Evolutionary conservation across 2,888 invertebrate species (phyloP).

Genomic region (Protophormia terraenovae): DNA sequence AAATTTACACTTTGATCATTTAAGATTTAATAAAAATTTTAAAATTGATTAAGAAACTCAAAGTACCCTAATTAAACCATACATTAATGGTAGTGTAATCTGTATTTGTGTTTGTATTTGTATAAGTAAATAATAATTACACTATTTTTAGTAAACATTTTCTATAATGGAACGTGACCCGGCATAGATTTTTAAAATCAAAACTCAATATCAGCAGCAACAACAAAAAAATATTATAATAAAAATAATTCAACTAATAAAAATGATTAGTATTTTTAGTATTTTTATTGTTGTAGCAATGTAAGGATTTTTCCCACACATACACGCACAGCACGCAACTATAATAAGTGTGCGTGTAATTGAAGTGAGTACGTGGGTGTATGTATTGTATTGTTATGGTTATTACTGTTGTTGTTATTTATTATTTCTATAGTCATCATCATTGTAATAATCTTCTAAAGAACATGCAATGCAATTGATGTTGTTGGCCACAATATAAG

Average conservation of each 20-base stretch:
- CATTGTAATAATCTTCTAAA: background rate
- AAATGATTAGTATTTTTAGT: conserved; percentile 29
- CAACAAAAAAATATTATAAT: background rate
- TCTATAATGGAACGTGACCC: conserved; percentile 37
- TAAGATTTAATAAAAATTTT: background rate
- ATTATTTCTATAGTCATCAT: background rate
- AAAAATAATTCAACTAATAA: conserved; percentile 39
- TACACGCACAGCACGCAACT: background rate
- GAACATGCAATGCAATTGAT: conserved; percentile 9
- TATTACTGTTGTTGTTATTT: background rate
- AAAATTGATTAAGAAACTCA: background rate
- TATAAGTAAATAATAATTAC: conserved; percentile 39
- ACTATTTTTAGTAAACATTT: conserved; percentile 7
- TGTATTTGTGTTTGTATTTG: background rate
- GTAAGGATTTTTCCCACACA: background rate
- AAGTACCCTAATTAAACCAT: background rate
- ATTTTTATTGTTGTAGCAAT: background rate
- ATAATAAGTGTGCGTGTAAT: background rate
- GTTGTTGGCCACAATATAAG: background rate
- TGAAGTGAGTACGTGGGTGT: background rate
- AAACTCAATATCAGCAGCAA: background rate
- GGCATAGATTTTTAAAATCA: conserved; percentile 29
- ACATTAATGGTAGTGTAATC: background rate
- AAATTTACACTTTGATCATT: background rate
- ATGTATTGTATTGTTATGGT: background rate